Conservation (phyloP, 2,113 vertebrate species). For the Ovis canadensis region DNA sequence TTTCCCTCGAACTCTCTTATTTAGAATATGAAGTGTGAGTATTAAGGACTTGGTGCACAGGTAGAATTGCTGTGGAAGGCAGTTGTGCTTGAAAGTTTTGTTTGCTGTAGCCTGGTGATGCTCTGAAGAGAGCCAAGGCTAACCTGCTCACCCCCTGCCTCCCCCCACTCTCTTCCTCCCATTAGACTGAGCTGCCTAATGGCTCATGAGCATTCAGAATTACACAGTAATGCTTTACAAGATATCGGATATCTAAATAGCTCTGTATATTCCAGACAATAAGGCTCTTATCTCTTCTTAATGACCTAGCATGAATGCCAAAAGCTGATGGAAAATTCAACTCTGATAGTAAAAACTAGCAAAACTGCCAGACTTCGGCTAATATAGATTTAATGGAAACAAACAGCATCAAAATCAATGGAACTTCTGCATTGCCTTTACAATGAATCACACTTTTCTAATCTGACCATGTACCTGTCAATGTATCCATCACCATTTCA, state of each 20-base stretch:
- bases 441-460: background rate
- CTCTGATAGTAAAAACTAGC: constrained; percentile 4
- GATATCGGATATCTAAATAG: background rate
- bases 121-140: background rate
- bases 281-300: constrained; percentile 26
- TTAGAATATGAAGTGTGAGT: background rate
- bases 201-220: background rate
- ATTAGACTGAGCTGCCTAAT: constrained; percentile 18
- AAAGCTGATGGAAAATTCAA: constrained; percentile 25
- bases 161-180: background rate
- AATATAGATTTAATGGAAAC: background rate
- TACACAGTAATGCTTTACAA: background rate
- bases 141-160: background rate
- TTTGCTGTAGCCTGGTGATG: background rate
- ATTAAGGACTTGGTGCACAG: background rate
- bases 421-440: background rate
- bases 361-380: constrained; percentile 7
- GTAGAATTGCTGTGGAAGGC: background rate
- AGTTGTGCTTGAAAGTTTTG: background rate
- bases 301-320: constrained; percentile 1
- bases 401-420: background rate
- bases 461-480: background rate
- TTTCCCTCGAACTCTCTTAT: background rate
- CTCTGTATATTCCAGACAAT: background rate
- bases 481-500: background rate